Percentiles rank a stretch among this genome's conserved stretches.
Conservation (phyloP, 2,888 invertebrate species). For the Hemaris fuciformis region DNA sequence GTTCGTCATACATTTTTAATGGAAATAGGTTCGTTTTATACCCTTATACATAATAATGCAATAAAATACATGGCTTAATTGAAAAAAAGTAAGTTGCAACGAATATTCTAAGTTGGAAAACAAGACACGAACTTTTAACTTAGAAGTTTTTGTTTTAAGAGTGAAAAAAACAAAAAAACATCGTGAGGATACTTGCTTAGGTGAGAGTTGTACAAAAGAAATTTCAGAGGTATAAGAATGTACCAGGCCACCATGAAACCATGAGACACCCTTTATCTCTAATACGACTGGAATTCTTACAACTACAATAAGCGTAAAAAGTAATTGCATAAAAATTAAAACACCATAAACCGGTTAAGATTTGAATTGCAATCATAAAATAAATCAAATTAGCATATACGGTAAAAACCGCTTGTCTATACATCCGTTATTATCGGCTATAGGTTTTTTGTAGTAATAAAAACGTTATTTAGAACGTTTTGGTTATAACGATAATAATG, state of each 20-base stretch:
- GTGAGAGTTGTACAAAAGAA: too few species aligned
- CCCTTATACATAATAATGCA: not conserved
- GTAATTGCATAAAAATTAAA: not conserved
- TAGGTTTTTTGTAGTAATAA: not conserved
- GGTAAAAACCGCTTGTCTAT: conserved; percentile 21
- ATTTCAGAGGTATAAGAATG: too few species aligned
- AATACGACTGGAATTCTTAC: too few species aligned
- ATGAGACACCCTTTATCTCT: too few species aligned
- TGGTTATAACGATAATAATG: not conserved
- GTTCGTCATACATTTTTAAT: not conserved
- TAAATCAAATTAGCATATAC: conserved; percentile 47
- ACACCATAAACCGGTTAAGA: not conserved
- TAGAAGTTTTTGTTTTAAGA: too few species aligned
- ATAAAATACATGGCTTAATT: not conserved
- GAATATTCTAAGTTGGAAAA: too few species aligned
- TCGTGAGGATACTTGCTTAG: too few species aligned
- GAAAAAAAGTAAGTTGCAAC: not conserved
- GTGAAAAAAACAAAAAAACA: too few species aligned
- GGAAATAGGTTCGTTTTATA: not conserved
- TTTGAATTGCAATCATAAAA: conserved; percentile 30
- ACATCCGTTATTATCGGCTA: not conserved
- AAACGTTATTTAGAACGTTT: not conserved
- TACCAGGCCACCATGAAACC: too few species aligned
- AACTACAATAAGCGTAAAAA: not conserved
- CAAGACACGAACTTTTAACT: too few species aligned